Conservation (phyloP, 2,888 invertebrate species). For the Heliconius ethilla region DNA sequence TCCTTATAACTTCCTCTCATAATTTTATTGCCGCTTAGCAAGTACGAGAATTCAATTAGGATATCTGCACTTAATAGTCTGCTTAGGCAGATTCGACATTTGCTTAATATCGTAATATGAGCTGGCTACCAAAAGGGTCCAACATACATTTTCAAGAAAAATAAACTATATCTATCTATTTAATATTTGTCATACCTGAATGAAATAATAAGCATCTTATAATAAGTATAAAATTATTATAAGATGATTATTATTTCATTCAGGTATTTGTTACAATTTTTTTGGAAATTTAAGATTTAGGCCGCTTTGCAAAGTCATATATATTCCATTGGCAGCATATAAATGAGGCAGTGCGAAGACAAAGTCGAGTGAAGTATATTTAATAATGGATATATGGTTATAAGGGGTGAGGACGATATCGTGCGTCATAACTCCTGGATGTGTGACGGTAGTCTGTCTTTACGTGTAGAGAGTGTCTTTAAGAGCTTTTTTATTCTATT, state of each 20-base stretch:
- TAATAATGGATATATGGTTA: conserved; percentile 46
- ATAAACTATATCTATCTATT: neutral
- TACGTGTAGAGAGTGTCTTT: conserved; percentile 36
- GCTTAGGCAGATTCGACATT: conserved; percentile 19
- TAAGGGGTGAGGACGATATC: conserved; percentile 43
- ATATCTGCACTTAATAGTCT: conserved; percentile 22
- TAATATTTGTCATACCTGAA: no score
- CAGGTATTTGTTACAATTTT: neutral
- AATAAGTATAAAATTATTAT: neutral
- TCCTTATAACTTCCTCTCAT: neutral
- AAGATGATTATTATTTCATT: no score
- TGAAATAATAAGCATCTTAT: no score
- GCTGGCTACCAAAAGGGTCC: neutral
- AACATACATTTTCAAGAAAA: neutral
- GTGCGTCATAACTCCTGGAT: conserved; percentile 37
- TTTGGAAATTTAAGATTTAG: neutral
- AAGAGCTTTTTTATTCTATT: conserved; percentile 38
- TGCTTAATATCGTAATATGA: conserved; percentile 40
- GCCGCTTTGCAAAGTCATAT: conserved; percentile 29
- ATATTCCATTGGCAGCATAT: conserved; percentile 47
- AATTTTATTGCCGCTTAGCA: conserved; percentile 19
- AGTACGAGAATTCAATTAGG: conserved; percentile 21
- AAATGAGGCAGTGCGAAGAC: conserved; percentile 45
- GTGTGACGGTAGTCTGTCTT: conserved; percentile 26
- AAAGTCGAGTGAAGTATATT: conserved; percentile 40